These are phyloP conservation scores for Montipora cactus DNA, from an alignment of 64 coral and sea anemone genomes.

Conservation along the genomic window DNA sequence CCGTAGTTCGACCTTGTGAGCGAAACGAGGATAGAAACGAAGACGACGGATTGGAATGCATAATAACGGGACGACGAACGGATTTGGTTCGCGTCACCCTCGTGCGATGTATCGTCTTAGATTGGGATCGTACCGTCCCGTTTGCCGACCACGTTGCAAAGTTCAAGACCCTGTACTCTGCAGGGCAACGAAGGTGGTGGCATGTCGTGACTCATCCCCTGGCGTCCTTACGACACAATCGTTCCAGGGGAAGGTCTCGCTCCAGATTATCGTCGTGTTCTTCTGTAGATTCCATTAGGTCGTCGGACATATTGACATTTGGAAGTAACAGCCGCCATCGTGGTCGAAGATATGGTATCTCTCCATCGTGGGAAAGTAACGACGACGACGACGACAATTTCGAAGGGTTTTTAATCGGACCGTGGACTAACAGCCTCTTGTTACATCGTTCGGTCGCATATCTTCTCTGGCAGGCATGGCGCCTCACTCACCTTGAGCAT, in stretches of 20 bases:
- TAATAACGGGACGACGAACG: not conserved
- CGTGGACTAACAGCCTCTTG: not conserved
- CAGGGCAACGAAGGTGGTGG: not conserved
- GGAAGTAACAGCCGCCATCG: not conserved
- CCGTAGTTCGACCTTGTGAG: not conserved
- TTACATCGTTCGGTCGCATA: not conserved
- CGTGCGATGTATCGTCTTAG: not conserved
- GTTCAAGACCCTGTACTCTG: not conserved
- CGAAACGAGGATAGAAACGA: not conserved
- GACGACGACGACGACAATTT: not conserved
- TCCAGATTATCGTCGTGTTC: not conserved
- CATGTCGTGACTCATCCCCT: not conserved
- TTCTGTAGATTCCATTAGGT: not conserved
- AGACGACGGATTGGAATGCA: not conserved
- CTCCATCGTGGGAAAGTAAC: not conserved
- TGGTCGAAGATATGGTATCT: not conserved
- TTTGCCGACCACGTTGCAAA: not conserved
- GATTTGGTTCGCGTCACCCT: not conserved
- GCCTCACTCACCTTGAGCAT: not conserved
- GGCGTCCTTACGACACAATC: not conserved
- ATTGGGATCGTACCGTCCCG: not conserved
- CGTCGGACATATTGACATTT: not conserved
- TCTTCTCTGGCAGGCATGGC: not conserved
- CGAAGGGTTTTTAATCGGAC: not conserved
- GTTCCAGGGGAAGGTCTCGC: not conserved